Evolutionary conservation across 1,140 invertebrate species (phyloP), one percentile per base, ranked within the genome.

Genomic region (Phymorhynchus buccinoides): DNA sequence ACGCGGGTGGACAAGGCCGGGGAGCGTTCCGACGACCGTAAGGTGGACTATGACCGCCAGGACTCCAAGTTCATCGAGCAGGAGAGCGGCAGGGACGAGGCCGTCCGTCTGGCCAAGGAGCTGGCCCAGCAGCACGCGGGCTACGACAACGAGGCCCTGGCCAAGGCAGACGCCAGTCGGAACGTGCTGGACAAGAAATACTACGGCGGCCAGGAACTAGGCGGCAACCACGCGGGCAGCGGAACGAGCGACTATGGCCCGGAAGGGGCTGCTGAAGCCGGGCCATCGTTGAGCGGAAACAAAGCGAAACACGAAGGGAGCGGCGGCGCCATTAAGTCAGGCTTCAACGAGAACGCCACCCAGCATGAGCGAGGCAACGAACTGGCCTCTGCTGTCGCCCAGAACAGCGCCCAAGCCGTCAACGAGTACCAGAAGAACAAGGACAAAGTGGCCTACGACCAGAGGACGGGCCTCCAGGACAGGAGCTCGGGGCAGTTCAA

Each of bases 391-490:
- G 77, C 71, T 22, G 66, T 35, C 3, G 86, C 84, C 30, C 42
- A 83, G 44, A 84, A 37, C 66, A 41, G 52, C 30, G 81, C 84
- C 48, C 35, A 85, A 6, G 80, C 81, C 27, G 37, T 84, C 41
- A 83, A 87, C 56, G 86, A 87, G 12, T 87, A 85, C 82, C 52
- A 84, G 30, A 37, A 68, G 35, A 62, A 81, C 56, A 87, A 82
- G 32, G 84, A 86, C 68, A 83, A 73, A 35, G 32, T 73, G 32
- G 81, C 73, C 68, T 84, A 78, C 52, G 84, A 85, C 52, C 66
- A 87, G 82, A n/a, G 85, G 37, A 83, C 79, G 52, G 84, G 86
- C 12, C 68, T 87, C 22, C 83, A 84, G 68, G 86, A 87, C 71
- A 73, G 80, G 7, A 71, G 42, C 22, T 35, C 79, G 18, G 86